Conservation (phyloP, 2,888 invertebrate genomes). For the Altica lythri region DNA sequence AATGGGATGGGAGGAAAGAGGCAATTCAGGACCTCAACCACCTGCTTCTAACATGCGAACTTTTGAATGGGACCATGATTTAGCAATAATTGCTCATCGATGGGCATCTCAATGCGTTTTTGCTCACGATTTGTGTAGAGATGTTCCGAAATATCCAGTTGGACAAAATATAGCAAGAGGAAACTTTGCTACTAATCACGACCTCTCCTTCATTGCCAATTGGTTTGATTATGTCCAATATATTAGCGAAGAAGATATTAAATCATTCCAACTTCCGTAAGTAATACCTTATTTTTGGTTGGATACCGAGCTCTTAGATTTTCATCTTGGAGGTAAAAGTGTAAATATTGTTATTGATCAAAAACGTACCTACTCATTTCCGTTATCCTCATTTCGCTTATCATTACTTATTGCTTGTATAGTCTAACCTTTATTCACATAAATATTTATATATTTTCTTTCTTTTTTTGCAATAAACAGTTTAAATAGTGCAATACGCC, state of each 20-base stretch:
- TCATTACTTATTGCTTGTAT: no score
- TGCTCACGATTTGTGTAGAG: slow-evolving; percentile 54
- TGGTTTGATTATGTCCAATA: slow-evolving; percentile 55
- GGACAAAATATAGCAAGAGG: slow-evolving; percentile 56
- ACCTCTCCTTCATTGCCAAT: slow-evolving; percentile 41
- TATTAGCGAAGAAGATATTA: slow-evolving; percentile 42
- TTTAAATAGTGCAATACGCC: slow-evolving; percentile 16
- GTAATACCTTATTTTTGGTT: slow-evolving; percentile 8
- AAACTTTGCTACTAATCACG: slow-evolving; percentile 48
- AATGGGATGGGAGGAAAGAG: slow-evolving; percentile 49
- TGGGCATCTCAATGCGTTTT: slow-evolving; percentile 58
- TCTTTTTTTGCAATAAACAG: slow-evolving; percentile 12
- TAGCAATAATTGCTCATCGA: slow-evolving; percentile 54
- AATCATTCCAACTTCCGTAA: slow-evolving; percentile 40
- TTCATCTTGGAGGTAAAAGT: background rate
- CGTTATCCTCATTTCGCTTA: no score
- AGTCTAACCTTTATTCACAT: no score
- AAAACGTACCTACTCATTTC: no score
- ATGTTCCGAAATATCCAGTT: slow-evolving; percentile 54
- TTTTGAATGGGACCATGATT: slow-evolving; percentile 56
- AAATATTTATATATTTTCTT: background rate
- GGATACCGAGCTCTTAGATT: background rate
- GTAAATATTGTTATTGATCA: background rate
- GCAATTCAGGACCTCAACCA: slow-evolving; percentile 55
- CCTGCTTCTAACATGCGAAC: slow-evolving; percentile 53